phyloP scores from a whole-genome alignment of 2,888 invertebrate genomes.

The Osmoderma eremita region DNA sequence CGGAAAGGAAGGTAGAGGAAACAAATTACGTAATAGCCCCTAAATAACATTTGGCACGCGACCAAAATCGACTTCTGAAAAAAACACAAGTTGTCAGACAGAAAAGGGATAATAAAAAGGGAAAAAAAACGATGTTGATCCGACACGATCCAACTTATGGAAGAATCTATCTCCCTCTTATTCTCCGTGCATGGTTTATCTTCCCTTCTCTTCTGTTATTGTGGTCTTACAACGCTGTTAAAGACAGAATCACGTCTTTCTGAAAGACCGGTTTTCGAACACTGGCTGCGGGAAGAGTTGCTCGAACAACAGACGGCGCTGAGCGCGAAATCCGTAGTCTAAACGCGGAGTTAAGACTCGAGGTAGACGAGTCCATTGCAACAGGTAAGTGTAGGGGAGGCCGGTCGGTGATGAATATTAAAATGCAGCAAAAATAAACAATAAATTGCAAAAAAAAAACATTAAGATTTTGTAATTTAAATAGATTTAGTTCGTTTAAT shows the following conservation, averaged over 20 bases:
- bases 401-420: conserved; percentile 2
- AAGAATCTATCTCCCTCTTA: background rate
- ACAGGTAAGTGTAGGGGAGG: conserved; percentile 40
- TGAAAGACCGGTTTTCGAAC: conserved; percentile 33
- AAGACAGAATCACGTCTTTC: conserved; percentile 34
- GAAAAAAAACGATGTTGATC: background rate
- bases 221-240: background rate
- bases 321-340: too few relatives aligned
- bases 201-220: background rate
- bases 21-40: conserved; percentile 15
- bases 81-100: background rate
- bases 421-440: too few relatives aligned
- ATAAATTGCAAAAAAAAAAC: too few relatives aligned
- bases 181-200: conserved; percentile 4
- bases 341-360: background rate
- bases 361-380: conserved; percentile 28
- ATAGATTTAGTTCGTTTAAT: too few relatives aligned
- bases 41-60: conserved; percentile 39
- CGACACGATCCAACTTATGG: background rate
- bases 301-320: conserved; percentile 23
- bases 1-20: background rate
- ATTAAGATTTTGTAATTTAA: too few relatives aligned
- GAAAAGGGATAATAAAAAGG: background rate
- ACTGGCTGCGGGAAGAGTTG: background rate
- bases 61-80: conserved; percentile 6